These are phyloP conservation scores for Mormyrus proboscirostris DNA, from an alignment of 2,797 vertebrate species.

Conservation along the genomic window DNA sequence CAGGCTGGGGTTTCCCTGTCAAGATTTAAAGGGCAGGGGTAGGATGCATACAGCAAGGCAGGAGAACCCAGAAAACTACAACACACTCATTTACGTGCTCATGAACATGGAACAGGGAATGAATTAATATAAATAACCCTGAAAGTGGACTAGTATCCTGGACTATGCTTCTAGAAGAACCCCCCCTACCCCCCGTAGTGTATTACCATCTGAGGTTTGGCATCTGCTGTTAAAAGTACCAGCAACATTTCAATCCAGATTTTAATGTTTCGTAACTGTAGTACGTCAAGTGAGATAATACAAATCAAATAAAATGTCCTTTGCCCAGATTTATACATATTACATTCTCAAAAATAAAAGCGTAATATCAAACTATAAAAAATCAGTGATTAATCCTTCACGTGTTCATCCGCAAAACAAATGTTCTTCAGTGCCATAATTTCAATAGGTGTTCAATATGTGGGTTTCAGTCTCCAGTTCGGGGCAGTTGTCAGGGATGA, in stretches of 20 bases:
- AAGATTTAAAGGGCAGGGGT: background rate
- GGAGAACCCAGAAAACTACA: background rate
- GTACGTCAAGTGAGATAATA: background rate
- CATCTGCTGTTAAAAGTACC: background rate
- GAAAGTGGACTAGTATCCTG: background rate
- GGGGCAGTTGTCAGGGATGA: background rate
- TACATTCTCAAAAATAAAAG: background rate
- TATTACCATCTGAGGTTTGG: background rate
- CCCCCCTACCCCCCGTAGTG: background rate
- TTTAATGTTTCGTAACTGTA: background rate
- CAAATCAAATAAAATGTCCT: background rate
- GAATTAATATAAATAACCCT: background rate
- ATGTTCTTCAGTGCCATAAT: background rate
- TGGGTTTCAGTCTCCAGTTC: background rate
- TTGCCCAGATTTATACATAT: background rate
- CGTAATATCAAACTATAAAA: background rate
- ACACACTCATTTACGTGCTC: background rate
- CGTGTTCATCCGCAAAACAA: background rate
- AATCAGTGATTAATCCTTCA: background rate
- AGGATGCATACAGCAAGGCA: background rate
- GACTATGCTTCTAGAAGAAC: background rate
- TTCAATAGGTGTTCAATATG: background rate
- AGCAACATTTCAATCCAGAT: background rate
- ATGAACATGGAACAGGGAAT: background rate
- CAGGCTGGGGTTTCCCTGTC: background rate